Conservation (phyloP, 1,140 invertebrate genomes). For the Brachystomella parvula region DNA sequence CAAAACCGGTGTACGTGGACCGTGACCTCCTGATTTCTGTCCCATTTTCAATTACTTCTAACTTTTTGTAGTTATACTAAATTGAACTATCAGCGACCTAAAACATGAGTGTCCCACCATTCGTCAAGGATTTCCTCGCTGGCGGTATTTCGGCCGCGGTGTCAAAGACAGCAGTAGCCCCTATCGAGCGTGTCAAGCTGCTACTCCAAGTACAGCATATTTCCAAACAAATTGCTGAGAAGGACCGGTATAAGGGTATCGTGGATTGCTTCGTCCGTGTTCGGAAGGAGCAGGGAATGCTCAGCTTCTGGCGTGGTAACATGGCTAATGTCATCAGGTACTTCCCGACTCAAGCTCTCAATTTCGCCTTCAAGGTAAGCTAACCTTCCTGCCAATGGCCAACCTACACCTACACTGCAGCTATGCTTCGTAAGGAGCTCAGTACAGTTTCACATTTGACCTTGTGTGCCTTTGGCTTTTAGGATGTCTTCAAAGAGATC, state of each 20-base stretch:
- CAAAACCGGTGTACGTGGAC: not conserved
- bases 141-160: slow-evolving; percentile 82
- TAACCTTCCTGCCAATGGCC: too few species aligned
- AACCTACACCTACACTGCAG: too few species aligned
- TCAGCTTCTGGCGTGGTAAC: slow-evolving; percentile 59
- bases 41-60: not conserved
- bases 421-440: too few species aligned
- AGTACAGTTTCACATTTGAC: too few species aligned
- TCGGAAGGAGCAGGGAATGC: slow-evolving; percentile 48
- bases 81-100: not conserved
- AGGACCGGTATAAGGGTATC: slow-evolving; percentile 50
- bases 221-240: slow-evolving; percentile 48
- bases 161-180: slow-evolving; percentile 53
- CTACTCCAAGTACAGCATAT: slow-evolving; percentile 52
- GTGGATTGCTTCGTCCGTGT: slow-evolving; percentile 49
- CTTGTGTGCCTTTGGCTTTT: not conserved
- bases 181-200: slow-evolving; percentile 57
- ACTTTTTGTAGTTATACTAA: not conserved
- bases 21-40: slow-evolving; percentile 15
- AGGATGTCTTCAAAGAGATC: slow-evolving; percentile 59
- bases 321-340: slow-evolving; percentile 57
- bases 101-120: slow-evolving; percentile 40
- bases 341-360: slow-evolving; percentile 61
- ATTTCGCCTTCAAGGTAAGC: slow-evolving; percentile 57
- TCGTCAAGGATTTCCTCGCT: slow-evolving; percentile 75